Conservation (phyloP, 92 coral and sea anemone species). For the Hydrozoanthus gracilis region DNA sequence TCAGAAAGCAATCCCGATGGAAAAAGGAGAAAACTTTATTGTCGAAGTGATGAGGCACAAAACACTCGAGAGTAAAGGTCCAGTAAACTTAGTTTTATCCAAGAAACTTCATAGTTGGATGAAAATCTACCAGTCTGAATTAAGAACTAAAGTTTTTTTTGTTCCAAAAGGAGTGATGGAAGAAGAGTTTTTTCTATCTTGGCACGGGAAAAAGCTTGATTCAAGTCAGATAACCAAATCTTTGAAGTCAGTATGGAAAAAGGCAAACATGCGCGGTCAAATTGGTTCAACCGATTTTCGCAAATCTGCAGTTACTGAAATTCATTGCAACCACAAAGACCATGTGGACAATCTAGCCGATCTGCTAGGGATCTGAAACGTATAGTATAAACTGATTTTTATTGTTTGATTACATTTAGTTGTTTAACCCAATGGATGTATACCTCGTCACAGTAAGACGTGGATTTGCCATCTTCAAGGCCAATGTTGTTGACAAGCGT, state of each 20-base stretch:
- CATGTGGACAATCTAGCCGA: conserved; percentile 26
- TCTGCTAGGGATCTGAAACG: conserved; percentile 19
- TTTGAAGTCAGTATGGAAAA: conserved; percentile 51
- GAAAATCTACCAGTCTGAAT: neutral
- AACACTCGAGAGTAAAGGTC: conserved; percentile 57
- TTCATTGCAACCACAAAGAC: conserved; percentile 41
- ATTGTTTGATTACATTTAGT: no score
- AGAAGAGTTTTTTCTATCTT: conserved; percentile 62
- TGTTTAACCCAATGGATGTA: neutral
- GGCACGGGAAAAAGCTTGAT: conserved; percentile 51
- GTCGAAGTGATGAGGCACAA: no score
- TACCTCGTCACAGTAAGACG: neutral
- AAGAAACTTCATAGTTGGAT: conserved; percentile 45
- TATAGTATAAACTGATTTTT: neutral
- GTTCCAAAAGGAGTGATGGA: no score
- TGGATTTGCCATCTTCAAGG: neutral
- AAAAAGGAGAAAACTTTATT: no score
- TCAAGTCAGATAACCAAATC: conserved; percentile 57
- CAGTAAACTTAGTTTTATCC: conserved; percentile 59
- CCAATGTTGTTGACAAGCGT: neutral
- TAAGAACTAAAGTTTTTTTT: conserved; percentile 29
- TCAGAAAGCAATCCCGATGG: no score
- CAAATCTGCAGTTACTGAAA: conserved; percentile 32
- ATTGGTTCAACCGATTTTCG: conserved; percentile 33
- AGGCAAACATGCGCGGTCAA: conserved; percentile 51